A percentile compares a stretch with the other conserved stretches of the same genome.
These are phyloP conservation scores for Drosophila subsilvestris DNA, from an alignment of 2,888 invertebrate genomes.

Conservation along the genomic window DNA sequence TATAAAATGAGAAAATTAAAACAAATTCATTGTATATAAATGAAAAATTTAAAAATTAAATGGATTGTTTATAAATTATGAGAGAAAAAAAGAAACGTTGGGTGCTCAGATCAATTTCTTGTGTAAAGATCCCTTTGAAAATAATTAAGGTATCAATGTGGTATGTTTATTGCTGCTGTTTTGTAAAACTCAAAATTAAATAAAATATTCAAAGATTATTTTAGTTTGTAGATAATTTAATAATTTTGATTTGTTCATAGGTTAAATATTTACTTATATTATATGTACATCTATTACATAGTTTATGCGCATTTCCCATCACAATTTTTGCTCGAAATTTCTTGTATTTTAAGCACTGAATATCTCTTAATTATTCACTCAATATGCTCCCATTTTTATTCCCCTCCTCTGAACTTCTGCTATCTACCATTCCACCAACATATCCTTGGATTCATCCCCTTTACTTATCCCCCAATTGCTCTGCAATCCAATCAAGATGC, in stretches of 20 bases:
- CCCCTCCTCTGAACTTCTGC: no score
- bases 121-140: no score
- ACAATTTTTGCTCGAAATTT: slow-evolving; percentile 6
- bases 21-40: background rate
- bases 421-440: background rate
- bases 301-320: slow-evolving; percentile 26
- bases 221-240: background rate
- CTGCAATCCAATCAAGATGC: slow-evolving; percentile 92
- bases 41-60: background rate
- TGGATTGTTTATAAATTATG: no score
- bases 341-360: background rate
- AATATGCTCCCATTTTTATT: background rate
- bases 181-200: no score
- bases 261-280: slow-evolving; percentile 11
- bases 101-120: no score
- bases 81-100: no score
- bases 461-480: slow-evolving; percentile 84
- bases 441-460: background rate
- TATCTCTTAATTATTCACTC: background rate
- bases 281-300: slow-evolving; percentile 40
- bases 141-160: background rate
- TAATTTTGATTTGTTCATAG: background rate
- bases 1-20: background rate
- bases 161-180: background rate
- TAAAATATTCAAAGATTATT: background rate